These are phyloP conservation scores for Myrmecophaga tridactyla DNA, from an alignment of 2,113 vertebrate genomes.

Conservation along the genomic window DNA sequence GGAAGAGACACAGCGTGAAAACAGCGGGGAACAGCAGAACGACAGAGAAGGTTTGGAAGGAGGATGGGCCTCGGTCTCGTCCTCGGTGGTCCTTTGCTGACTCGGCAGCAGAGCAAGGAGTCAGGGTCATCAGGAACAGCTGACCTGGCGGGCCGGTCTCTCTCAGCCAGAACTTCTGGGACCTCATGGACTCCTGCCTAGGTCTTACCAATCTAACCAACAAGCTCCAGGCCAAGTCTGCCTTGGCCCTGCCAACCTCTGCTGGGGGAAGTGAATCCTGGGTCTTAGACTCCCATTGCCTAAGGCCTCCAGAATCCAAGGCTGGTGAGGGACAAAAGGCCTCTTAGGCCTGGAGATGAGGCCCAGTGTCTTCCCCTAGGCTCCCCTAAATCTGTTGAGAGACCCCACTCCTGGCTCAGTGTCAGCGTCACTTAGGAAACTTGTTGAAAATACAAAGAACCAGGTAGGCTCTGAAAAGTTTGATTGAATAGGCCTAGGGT, in stretches of 20 bases:
- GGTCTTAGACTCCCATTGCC: not conserved
- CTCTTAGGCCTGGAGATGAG: not conserved
- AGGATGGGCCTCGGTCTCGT: constrained; percentile 79
- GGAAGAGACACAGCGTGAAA: constrained; percentile 88
- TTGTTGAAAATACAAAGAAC: not conserved
- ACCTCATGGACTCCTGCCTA: not conserved
- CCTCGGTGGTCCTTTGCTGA: constrained; percentile 58
- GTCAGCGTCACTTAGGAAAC: not conserved
- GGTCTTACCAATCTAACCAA: not conserved
- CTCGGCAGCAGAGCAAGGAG: not conserved
- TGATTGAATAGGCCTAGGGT: not conserved
- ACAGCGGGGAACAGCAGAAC: constrained; percentile 83
- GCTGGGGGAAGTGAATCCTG: not conserved
- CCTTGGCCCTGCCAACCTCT: not conserved
- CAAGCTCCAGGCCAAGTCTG: not conserved
- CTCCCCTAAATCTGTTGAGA: not conserved
- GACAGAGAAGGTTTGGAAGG: constrained; percentile 61
- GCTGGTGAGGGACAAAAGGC: not conserved
- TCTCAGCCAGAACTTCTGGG: constrained; percentile 9
- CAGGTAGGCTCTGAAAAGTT: not conserved
- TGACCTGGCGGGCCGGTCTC: not conserved
- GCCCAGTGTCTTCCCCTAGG: not conserved
- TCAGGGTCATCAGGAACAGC: constrained; percentile 10
- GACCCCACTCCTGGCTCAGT: no score
- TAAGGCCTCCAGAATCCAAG: not conserved